These are phyloP conservation scores for Coracopsis vasa DNA, from an alignment of 2,113 vertebrate species.

Conservation along the genomic window DNA sequence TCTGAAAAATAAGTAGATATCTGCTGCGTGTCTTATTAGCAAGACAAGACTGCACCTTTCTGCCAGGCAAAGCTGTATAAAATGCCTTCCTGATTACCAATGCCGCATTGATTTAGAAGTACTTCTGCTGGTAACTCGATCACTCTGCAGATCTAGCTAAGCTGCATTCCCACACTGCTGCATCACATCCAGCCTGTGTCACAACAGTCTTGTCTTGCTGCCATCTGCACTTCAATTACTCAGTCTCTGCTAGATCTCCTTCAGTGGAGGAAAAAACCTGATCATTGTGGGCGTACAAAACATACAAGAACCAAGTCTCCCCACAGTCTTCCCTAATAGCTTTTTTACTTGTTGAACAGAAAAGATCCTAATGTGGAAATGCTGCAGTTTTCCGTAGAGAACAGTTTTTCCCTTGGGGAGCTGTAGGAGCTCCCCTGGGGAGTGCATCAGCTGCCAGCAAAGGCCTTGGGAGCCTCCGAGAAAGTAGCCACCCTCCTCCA, in stretches of 20 bases:
- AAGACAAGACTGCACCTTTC: not conserved
- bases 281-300: not conserved
- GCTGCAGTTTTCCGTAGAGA: not conserved
- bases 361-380: not conserved
- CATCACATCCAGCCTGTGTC: not conserved
- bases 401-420: not conserved
- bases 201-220: not conserved
- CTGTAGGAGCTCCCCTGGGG: not conserved
- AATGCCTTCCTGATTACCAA: not conserved
- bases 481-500: not conserved
- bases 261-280: not conserved
- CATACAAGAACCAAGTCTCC: not conserved
- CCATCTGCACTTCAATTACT: not conserved
- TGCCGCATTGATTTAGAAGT: not conserved
- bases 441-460: not conserved
- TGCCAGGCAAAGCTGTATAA: not conserved
- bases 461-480: not conserved
- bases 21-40: not conserved
- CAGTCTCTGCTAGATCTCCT: not conserved
- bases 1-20: not conserved
- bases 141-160: not conserved
- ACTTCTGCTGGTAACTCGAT: not conserved
- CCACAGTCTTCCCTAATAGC: not conserved
- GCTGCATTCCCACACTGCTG: not conserved
- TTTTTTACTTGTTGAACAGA: not conserved